Percentiles rank a stretch among this genome's conserved stretches.
Conservation (phyloP, 2,888 invertebrate species). For the Chouioia cunea region DNA sequence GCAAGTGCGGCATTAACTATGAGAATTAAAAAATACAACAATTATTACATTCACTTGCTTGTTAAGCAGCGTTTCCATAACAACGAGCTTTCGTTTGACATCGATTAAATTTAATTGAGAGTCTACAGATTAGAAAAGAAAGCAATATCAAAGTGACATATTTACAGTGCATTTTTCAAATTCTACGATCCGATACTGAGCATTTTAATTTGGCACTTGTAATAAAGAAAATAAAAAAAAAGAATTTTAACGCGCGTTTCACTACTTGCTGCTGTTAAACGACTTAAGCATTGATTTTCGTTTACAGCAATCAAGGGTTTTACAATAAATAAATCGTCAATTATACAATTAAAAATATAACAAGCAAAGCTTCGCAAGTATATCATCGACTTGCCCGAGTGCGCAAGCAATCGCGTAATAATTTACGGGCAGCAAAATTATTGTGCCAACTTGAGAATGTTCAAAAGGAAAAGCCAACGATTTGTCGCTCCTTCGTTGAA, state of each 20-base stretch:
- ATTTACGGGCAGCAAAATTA: slow-evolving; percentile 28
- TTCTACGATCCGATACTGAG: slow-evolving; percentile 33
- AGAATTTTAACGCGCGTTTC: slow-evolving; percentile 6
- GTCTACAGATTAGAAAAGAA: slow-evolving; percentile 29
- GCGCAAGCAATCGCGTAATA: background rate
- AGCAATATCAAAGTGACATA: slow-evolving; percentile 37
- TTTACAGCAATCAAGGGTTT: slow-evolving; percentile 22
- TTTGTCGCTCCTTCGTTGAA: slow-evolving; percentile 38
- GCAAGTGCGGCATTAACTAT: slow-evolving; percentile 19
- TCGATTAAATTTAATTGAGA: slow-evolving; percentile 27
- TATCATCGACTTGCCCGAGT: too few relatives aligned
- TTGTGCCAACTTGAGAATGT: background rate
- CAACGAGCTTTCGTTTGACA: slow-evolving; percentile 33
- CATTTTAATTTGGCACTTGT: slow-evolving; percentile 47
- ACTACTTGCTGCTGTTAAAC: background rate
- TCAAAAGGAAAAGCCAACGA: slow-evolving; percentile 21
- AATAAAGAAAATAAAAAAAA: slow-evolving; percentile 40
- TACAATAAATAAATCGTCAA: slow-evolving; percentile 49
- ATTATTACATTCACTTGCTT: slow-evolving; percentile 19
- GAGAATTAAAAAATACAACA: slow-evolving; percentile 13
- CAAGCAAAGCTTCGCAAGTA: too few relatives aligned
- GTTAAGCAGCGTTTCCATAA: slow-evolving; percentile 17
- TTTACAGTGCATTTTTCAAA: slow-evolving; percentile 46
- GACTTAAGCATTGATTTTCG: slow-evolving; percentile 1
- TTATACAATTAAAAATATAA: slow-evolving; percentile 18